phyloP scores from a whole-genome alignment of 2,888 invertebrate species.

The Teleogryllus oceanicus region DNA sequence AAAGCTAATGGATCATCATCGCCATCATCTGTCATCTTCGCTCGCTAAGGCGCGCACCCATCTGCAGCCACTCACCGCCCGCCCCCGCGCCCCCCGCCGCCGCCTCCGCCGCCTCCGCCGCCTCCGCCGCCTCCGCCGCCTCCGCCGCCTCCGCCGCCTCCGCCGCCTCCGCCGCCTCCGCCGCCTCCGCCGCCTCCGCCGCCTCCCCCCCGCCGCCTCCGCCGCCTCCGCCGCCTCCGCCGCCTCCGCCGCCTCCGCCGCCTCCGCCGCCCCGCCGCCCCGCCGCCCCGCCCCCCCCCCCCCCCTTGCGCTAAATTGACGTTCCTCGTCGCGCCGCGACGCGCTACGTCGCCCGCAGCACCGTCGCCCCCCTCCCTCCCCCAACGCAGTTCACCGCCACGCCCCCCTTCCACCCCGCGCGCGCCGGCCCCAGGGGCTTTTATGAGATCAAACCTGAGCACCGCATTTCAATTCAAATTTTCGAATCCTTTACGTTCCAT shows the following conservation, averaged over 20 bases:
- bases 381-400: not conserved
- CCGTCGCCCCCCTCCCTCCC: not conserved
- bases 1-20: too few species aligned
- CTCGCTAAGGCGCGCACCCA: too few species aligned
- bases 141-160: not conserved
- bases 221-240: too few species aligned
- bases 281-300: not conserved
- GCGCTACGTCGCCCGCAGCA: not conserved
- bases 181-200: not conserved
- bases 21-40: too few species aligned
- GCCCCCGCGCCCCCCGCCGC: too few species aligned
- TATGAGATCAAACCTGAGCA: constrained; percentile 32
- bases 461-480: constrained; percentile 30
- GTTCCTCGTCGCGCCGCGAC: not conserved
- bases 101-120: too few species aligned
- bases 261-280: not conserved
- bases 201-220: too few species aligned
- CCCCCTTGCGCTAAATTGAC: constrained; percentile 4
- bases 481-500: constrained; percentile 35
- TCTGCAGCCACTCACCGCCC: too few species aligned
- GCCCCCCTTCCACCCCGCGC: not conserved
- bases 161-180: not conserved
- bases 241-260: not conserved
- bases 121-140: too few species aligned
- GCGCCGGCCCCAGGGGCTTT: constrained; percentile 20